phyloP scores from a whole-genome alignment of 1,140 invertebrate species.

The Polyergus mexicanus region DNA sequence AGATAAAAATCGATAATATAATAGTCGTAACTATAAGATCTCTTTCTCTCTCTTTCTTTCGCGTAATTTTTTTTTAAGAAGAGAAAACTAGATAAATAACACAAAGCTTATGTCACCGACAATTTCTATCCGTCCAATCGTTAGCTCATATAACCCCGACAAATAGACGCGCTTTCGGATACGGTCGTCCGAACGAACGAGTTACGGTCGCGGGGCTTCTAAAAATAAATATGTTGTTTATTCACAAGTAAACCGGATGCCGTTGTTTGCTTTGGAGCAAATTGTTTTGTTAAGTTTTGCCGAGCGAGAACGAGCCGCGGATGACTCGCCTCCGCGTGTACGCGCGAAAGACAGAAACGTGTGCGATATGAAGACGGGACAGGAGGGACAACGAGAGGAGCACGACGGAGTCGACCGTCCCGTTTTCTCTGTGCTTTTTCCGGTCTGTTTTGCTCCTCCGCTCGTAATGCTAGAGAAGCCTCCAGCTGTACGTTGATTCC shows the following conservation, averaged over 20 bases:
- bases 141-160: conserved; percentile 69
- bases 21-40: background rate
- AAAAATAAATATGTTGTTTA: conserved; percentile 88
- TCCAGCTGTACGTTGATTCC: conserved; percentile 71
- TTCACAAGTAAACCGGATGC: conserved; percentile 87
- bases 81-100: background rate
- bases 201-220: conserved; percentile 83
- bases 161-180: conserved; percentile 67
- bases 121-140: conserved; percentile 66
- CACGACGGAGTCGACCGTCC: conserved; percentile 75
- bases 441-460: conserved; percentile 69
- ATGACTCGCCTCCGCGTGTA: conserved; percentile 34
- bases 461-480: conserved; percentile 53
- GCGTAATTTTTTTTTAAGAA: conserved; percentile 28
- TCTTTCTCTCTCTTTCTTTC: background rate
- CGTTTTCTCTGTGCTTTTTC: conserved; percentile 69
- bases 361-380: conserved; percentile 44
- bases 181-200: conserved; percentile 73
- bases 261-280: conserved; percentile 87
- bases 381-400: conserved; percentile 52
- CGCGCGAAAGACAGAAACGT: conserved; percentile 56
- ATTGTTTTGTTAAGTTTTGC: conserved; percentile 87
- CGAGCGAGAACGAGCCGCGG: conserved; percentile 69
- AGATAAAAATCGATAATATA: background rate
- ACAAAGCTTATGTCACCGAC: conserved; percentile 46